Evolutionary conservation across 2,797 vertebrate species (phyloP).

Genomic region (Xenopus petersii): DNA sequence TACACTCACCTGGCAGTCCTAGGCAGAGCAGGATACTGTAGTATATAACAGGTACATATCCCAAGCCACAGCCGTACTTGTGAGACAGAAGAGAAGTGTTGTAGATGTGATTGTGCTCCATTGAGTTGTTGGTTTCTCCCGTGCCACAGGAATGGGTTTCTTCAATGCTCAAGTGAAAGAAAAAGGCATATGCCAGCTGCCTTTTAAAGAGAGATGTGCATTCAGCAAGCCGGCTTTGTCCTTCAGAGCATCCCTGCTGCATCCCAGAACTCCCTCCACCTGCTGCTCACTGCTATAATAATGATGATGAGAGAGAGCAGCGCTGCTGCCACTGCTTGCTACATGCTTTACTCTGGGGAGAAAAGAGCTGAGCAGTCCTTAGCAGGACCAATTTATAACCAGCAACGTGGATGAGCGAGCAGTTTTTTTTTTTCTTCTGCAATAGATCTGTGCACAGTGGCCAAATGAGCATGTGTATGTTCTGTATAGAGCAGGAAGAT

Average conservation of each 20-base stretch:
- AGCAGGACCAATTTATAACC: slow-evolving; percentile 37
- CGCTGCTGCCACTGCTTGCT: slow-evolving; percentile 19
- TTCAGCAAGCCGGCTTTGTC: slow-evolving; percentile 43
- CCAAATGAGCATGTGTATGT: neutral
- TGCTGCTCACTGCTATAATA: slow-evolving; percentile 42
- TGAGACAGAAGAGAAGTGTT: slow-evolving; percentile 71
- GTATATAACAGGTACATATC: slow-evolving; percentile 86
- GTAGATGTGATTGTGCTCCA: slow-evolving; percentile 89
- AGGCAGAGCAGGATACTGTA: slow-evolving; percentile 90
- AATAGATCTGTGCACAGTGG: slow-evolving; percentile 17
- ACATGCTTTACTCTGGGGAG: slow-evolving; percentile 31
- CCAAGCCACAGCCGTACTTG: slow-evolving; percentile 82
- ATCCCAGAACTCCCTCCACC: slow-evolving; percentile 42
- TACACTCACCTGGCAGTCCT: slow-evolving; percentile 83
- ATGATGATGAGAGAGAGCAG: slow-evolving; percentile 35
- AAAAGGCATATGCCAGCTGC: slow-evolving; percentile 20
- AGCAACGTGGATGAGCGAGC: slow-evolving; percentile 42
- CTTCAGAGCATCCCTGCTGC: slow-evolving; percentile 46
- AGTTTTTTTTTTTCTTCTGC: slow-evolving; percentile 17
- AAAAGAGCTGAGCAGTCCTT: slow-evolving; percentile 43
- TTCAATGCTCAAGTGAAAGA: slow-evolving; percentile 41
- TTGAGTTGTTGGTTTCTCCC: slow-evolving; percentile 55
- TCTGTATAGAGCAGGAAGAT: slow-evolving; percentile 11
- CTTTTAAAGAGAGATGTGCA: slow-evolving; percentile 30
- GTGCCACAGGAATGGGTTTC: slow-evolving; percentile 18